Evolutionary conservation across 2,888 invertebrate species (phyloP), one percentile per base, ranked within the genome.

Genomic region (Volucella zonaria): DNA sequence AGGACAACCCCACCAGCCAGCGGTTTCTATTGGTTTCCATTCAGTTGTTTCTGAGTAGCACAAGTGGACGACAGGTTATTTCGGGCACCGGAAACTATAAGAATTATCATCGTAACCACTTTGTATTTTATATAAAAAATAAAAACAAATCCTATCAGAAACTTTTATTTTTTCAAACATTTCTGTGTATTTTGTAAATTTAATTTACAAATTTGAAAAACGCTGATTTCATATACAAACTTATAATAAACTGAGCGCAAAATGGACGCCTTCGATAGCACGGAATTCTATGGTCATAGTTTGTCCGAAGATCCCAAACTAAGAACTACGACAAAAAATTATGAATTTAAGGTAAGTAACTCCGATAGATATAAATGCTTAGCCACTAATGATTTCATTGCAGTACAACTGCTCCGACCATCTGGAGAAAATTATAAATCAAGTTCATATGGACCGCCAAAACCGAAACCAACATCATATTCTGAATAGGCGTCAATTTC

Each of bases 281-380:
- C 83, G 59, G 86, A 87, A 40, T 88, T 82, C 49, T 88, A 88
- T 58, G 87, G 88, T n/a, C 82, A 81, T 58, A 88, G 87, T n/a
- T 47, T 87, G 61, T 76, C 87, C 3, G 81, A 87, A 42, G 89
- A 89, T 83, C 87, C 88, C 0, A 76, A 80, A n/a, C 70, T 89
- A 15, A 86, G 85, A 61, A 88, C 89, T 9, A 87, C 87, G 8
- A 87, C 89, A 2, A 71, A 81, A 38, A 88, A 89, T 68, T 89
- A 88, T 68, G 87, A 88, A 54, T 89, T 89, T 79, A 88, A 88
- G 87, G 89, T 89, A 71, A 82, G 67, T 73, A 45, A 9, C 4
- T 10, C 1, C 2, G 8, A 3, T 51, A 10, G 49, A 43, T 2
- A 51, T 10, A 18, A 11, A 15, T 43, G 42, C 11, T 58, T 23